Conservation (phyloP, 2,888 invertebrate genomes). For the Pandemis cinnamomeana region DNA sequence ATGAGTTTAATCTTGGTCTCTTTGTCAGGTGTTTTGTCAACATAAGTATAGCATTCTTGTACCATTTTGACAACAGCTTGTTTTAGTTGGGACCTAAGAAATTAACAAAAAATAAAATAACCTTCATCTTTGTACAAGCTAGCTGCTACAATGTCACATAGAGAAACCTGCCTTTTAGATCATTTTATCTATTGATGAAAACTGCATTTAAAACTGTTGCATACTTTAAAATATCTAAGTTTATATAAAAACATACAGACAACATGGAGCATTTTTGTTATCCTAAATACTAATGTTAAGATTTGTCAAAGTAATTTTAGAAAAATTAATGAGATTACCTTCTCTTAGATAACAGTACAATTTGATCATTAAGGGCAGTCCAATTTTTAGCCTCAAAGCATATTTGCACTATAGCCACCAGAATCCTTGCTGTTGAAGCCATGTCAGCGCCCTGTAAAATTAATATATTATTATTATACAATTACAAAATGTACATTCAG, state of each 20-base stretch:
- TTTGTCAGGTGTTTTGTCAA: conserved; percentile 96
- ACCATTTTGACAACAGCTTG: conserved; percentile 99
- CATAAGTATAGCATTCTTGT: conserved; percentile 96
- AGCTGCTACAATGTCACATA: no score
- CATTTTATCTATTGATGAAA: no score
- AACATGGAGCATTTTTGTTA: no score
- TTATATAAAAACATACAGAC: no score
- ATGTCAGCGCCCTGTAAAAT: conserved; percentile 93
- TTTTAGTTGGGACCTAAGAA: conserved; percentile 93
- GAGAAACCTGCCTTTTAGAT: no score
- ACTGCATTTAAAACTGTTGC: no score
- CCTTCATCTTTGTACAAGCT: no score
- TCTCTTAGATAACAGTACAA: conserved; percentile 95
- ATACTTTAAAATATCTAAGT: no score
- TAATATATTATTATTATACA: neutral
- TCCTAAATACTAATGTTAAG: no score
- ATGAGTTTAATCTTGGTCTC: conserved; percentile 97
- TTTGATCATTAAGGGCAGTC: conserved; percentile 96
- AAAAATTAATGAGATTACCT: conserved; percentile 74
- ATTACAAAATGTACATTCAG: no score
- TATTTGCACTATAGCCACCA: conserved; percentile 96
- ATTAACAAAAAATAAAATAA: neutral
- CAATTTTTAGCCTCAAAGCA: conserved; percentile 96
- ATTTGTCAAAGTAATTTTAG: neutral
- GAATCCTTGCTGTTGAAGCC: conserved; percentile 95